Evolutionary conservation across 2,888 invertebrate species (phyloP).

Genomic region (Orthosia incerta): DNA sequence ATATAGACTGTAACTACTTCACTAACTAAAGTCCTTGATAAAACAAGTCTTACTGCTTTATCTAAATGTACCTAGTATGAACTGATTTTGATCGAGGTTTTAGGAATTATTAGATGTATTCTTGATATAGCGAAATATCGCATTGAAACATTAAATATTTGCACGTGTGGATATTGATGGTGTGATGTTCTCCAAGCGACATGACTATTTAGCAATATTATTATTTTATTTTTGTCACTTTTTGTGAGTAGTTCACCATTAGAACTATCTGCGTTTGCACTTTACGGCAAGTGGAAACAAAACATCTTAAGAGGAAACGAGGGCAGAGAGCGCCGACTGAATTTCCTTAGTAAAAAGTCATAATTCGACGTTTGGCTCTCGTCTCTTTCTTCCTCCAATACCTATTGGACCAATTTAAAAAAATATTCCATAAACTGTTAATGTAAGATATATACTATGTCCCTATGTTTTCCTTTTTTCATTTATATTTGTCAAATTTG

Average conservation of each 20-base stretch:
- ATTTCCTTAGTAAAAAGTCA: too few species aligned
- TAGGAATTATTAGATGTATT: constrained; percentile 19
- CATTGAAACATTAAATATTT: neutral
- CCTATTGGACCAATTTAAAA: too few species aligned
- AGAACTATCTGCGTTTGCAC: neutral
- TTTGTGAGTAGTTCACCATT: too few species aligned
- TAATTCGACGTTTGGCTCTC: too few species aligned
- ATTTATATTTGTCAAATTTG: too few species aligned
- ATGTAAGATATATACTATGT: too few species aligned
- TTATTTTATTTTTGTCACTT: too few species aligned
- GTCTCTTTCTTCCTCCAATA: too few species aligned
- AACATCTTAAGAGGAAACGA: too few species aligned
- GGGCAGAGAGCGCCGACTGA: too few species aligned
- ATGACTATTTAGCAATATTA: neutral
- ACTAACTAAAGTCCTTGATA: constrained; percentile 53
- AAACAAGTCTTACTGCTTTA: constrained; percentile 55
- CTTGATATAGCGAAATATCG: neutral
- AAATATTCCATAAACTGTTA: too few species aligned
- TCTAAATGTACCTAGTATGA: constrained; percentile 33
- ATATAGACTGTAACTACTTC: constrained; percentile 43
- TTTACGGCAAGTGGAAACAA: neutral
- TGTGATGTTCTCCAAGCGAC: neutral
- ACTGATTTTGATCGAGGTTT: constrained; percentile 49
- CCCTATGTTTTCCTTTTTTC: too few species aligned
- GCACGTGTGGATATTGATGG: neutral